phyloP scores from a whole-genome alignment of 2,797 vertebrate species.

The Falco biarmicus region DNA sequence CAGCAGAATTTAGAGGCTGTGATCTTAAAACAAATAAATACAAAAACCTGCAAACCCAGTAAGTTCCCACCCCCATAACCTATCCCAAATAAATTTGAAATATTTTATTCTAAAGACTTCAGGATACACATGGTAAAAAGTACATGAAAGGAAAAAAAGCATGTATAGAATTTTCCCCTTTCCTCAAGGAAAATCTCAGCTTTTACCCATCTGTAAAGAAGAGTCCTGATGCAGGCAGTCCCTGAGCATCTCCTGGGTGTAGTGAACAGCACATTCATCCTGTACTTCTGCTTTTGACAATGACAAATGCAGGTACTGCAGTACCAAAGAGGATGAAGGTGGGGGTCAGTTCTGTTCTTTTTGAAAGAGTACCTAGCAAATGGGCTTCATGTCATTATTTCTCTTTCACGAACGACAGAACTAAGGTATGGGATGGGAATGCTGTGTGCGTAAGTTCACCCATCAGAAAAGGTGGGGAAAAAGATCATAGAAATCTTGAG shows the following conservation, averaged over 20 bases:
- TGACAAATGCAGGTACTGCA: neutral
- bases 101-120: neutral
- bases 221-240: neutral
- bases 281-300: neutral
- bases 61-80: neutral
- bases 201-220: neutral
- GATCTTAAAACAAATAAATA: neutral
- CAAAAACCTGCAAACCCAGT: neutral
- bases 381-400: neutral
- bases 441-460: neutral
- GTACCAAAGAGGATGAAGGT: neutral
- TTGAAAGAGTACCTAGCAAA: neutral
- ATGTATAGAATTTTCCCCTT: neutral
- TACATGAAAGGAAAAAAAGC: neutral
- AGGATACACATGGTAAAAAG: neutral
- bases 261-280: neutral
- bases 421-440: neutral
- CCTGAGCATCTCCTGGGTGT: neutral
- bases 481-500: neutral
- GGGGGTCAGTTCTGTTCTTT: neutral
- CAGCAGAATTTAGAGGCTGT: neutral
- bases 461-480: neutral
- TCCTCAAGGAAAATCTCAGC: neutral
- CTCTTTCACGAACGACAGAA: neutral
- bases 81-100: neutral